These are phyloP conservation scores for Drosophila affinis DNA, from an alignment of 2,888 invertebrate species.

Conservation along the genomic window DNA sequence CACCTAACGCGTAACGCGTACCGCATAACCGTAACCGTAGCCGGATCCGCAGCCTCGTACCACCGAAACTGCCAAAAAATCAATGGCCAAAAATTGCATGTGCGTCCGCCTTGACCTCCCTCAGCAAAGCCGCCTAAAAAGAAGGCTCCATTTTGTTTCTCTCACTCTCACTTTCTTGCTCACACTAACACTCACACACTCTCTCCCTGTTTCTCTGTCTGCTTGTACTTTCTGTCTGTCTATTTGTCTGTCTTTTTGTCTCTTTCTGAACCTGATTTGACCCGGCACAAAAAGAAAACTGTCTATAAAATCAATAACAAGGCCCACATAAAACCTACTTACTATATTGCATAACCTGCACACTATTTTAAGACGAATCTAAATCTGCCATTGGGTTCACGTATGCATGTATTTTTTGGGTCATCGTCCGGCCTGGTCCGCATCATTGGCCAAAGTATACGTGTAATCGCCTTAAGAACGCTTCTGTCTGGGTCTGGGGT, in stretches of 20 bases:
- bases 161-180: background rate
- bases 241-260: background rate
- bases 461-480: constrained; percentile 41
- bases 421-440: background rate
- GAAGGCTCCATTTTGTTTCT: constrained; percentile 36
- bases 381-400: background rate
- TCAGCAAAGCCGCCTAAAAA: background rate
- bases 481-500: constrained; percentile 41
- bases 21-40: background rate
- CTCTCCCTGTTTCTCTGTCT: background rate
- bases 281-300: constrained; percentile 35
- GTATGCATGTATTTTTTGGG: background rate
- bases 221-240: background rate
- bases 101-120: constrained; percentile 40
- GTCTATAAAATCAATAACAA: constrained; percentile 41
- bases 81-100: constrained; percentile 37
- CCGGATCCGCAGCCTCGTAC: background rate
- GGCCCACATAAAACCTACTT: constrained; percentile 23
- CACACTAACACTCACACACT: background rate
- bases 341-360: constrained; percentile 33
- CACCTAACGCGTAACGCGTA: too few species aligned
- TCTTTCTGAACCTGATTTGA: constrained; percentile 40
- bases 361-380: background rate
- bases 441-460: background rate
- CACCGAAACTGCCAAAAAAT: constrained; percentile 17